Evolutionary conservation across 2,888 invertebrate species (phyloP).

Genomic region (Altica lythri): DNA sequence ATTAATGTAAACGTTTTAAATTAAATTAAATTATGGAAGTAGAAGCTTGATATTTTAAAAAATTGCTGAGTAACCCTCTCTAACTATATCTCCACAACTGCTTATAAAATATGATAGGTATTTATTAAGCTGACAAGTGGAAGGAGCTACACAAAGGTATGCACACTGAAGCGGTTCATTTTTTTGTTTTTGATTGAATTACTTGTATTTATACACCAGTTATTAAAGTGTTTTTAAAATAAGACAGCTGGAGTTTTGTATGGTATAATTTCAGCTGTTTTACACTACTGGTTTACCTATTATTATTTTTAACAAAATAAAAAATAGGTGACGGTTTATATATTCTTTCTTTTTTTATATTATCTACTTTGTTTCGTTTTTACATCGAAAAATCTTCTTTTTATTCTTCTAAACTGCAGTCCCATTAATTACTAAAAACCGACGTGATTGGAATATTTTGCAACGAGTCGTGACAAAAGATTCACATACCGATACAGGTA

Average conservation of each 20-base stretch:
- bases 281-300: too few species aligned
- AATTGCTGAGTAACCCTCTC: conserved; percentile 30
- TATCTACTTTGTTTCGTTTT: conserved; percentile 3
- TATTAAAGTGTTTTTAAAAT: conserved; percentile 20
- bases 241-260: conserved; percentile 9
- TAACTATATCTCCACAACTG: conserved; percentile 28
- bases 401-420: conserved; percentile 14
- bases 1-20: conserved; percentile 32
- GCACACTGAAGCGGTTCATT: conserved; percentile 16
- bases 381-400: not conserved
- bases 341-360: not conserved
- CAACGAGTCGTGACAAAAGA: conserved; percentile 25
- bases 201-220: conserved; percentile 21
- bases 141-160: conserved; percentile 22
- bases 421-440: conserved; percentile 18
- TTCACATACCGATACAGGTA: conserved; percentile 23
- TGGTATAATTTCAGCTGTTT: conserved; percentile 5
- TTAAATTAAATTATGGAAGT: conserved; percentile 26
- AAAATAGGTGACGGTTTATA: too few species aligned
- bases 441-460: conserved; percentile 19
- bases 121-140: conserved; percentile 33
- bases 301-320: too few species aligned
- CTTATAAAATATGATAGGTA: conserved; percentile 32
- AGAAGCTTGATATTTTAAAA: conserved; percentile 26
- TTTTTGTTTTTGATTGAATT: conserved; percentile 25